Base-by-base conservation (phyloP, 1,140 invertebrate species). In the Drosophila nasuta region DNA sequence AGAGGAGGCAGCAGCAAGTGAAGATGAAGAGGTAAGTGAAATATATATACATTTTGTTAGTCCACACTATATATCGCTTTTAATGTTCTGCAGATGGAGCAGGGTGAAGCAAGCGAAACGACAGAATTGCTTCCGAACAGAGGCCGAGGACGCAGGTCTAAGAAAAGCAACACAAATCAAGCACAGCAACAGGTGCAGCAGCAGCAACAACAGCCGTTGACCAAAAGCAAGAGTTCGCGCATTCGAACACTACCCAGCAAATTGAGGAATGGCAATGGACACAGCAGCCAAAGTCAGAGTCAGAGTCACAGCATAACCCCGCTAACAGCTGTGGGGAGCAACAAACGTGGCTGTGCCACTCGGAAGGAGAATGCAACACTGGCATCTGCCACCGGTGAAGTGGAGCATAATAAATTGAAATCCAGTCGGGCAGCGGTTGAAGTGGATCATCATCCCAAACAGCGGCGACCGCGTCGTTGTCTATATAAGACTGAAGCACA, bases 401-500 rank as follows among this genome's bases (percentile, higher is more conserved):
- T 81, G 20, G 88, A 91, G 48, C 79, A 81, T 2, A 71, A 38
- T 1, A 70, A 91, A 59, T 56, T 81, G 0, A 88, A 89, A 54
- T 46, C 77, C 4, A 64, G 52, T 64, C 82, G 63, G 28, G 20
- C 62, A 28, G 17, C 25, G 25, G 52, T 51, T 63, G 60, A 45
- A 33, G 51, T 56, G 48, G 63, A 56, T 30, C n/a, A 71, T 49
- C 41, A 67, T 74, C 41, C 63, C 45, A 85, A 75, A 57, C 76
- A 75, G 74, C 82, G 90, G 46, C 80, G 81, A 5, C 77, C 85
- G 15, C 82, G 91, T 67, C 91, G 91, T 68, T 89, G 87, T 69
- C 78, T 92, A 54, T 77, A 89, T 79, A 91, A 92, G 91, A 92
- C 91, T 92, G 91, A 92, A 71, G 48, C 69, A 69, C 48, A 75